These are phyloP conservation scores for Enchytraeus crypticus DNA, from an alignment of 2,888 invertebrate genomes.

Conservation along the genomic window DNA sequence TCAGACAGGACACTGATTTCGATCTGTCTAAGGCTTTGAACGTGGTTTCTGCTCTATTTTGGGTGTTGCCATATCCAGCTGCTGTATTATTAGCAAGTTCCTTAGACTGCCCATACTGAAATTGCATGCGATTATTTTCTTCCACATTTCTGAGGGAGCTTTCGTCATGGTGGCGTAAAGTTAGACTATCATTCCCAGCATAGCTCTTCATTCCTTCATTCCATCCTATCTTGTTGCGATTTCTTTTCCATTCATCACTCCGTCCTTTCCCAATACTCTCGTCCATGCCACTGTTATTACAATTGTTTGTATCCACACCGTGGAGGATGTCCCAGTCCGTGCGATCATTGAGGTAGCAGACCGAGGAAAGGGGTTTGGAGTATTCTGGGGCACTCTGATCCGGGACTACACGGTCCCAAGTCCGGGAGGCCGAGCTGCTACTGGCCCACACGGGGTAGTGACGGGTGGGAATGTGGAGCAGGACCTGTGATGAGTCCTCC, in stretches of 20 bases:
- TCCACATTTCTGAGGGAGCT: no score
- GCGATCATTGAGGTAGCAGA: no score
- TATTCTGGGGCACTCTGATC: background rate
- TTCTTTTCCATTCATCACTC: background rate
- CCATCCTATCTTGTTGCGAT: background rate
- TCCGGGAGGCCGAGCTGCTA: background rate
- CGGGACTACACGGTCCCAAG: background rate
- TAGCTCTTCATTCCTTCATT: background rate
- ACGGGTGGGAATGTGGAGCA: background rate
- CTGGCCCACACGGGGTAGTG: background rate
- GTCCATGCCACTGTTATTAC: no score
- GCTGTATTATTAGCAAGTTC: no score
- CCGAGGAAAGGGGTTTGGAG: background rate
- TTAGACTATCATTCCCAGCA: no score
- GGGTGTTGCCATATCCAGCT: no score
- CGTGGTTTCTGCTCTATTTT: no score
- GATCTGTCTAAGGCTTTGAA: background rate
- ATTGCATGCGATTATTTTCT: no score
- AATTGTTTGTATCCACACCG: no score
- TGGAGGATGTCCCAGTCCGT: no score
- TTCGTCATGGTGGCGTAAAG: no score
- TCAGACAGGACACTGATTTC: background rate
- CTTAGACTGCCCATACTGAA: no score
- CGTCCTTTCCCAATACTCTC: background rate
- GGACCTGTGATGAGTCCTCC: conserved; percentile 6